Percentiles rank a stretch among this genome's conserved stretches.
phyloP scores from a whole-genome alignment of 2,888 invertebrate species.

The Tetranychus truncatus region DNA sequence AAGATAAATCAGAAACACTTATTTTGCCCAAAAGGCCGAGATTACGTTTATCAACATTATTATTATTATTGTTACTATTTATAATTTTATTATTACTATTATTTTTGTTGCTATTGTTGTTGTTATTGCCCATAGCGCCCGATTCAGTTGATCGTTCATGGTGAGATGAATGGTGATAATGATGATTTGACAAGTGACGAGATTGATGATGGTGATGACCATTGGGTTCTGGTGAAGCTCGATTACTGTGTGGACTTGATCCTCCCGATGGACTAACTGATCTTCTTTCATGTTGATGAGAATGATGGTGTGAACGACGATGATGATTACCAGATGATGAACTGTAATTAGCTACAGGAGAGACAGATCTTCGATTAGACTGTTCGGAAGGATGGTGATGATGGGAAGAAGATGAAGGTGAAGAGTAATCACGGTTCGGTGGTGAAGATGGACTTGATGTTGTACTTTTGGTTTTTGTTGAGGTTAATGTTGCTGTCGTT shows the following conservation, averaged over 20 bases:
- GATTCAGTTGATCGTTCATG: slow-evolving; percentile 14
- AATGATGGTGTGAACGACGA: slow-evolving; percentile 4
- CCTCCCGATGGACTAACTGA: slow-evolving; percentile 12
- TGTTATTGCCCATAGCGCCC: not conserved
- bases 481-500: not conserved
- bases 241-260: slow-evolving; percentile 10
- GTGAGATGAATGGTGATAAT: slow-evolving; percentile 18
- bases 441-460: not conserved
- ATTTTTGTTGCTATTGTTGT: not conserved
- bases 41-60: not conserved
- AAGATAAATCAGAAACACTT: slow-evolving; percentile 33
- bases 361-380: not conserved
- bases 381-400: not conserved
- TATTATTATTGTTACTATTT: not conserved
- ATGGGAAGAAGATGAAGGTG: not conserved
- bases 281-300: not conserved
- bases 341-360: slow-evolving; percentile 3
- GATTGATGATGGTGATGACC: not conserved
- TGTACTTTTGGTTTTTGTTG: not conserved
- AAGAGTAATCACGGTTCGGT: slow-evolving; percentile 2
- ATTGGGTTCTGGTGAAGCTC: not conserved
- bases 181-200: slow-evolving; percentile 12
- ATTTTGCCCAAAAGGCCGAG: not conserved
- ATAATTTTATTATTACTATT: not conserved
- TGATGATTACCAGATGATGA: slow-evolving; percentile 12